Evolutionary conservation across 2,888 invertebrate genomes (phyloP), one percentile per base, ranked within the genome.

Genomic region (Hypsopygia costalis): DNA sequence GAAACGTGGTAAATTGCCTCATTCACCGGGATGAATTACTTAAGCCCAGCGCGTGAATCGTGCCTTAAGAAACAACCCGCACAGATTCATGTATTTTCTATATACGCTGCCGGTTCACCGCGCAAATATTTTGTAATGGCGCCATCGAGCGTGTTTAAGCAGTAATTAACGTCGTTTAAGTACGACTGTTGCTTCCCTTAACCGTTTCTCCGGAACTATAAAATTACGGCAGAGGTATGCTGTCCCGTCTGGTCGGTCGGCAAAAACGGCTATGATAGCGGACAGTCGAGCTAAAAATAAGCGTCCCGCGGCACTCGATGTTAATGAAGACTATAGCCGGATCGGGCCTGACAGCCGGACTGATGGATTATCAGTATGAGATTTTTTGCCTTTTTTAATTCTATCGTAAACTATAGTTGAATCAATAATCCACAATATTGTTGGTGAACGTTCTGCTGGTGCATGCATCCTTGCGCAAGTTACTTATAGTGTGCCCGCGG

Each of bases 171-270:
- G 49, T 51, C 62, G 54, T 64, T 70, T 69, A 69, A 68, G 60
- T 59, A 52, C 63, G 55, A 62, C 61, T 58, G 65, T 66, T 55
- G 69, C 66, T 72, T 71, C 72, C 69, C 64, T 70, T 64, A 68
- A 71, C 70, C 52, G 73, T 70, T 79, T 81, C 76, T 69, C 73
- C 78, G 78, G 79, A 81, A 80, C 81, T 76, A 77, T 79, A 74
- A 79, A 81, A 80, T 77, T 80, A 75, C 72, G 47, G 52, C 58
- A 52, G 53, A 57, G 65, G 64, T 60, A 71, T 70, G 67, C 62
- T 54, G 59, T 53, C 44, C 51, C 49, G 58, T 53, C 54, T 50
- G 48, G 58, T 49, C 51, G 43, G 46, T 21, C 36, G 38, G 62
- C 67, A 73, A 78, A 81, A 80, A 79, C 61, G 54, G 57, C 57